These are phyloP conservation scores for Spea bombifrons DNA, from an alignment of 2,113 vertebrate genomes.

Conservation along the genomic window DNA sequence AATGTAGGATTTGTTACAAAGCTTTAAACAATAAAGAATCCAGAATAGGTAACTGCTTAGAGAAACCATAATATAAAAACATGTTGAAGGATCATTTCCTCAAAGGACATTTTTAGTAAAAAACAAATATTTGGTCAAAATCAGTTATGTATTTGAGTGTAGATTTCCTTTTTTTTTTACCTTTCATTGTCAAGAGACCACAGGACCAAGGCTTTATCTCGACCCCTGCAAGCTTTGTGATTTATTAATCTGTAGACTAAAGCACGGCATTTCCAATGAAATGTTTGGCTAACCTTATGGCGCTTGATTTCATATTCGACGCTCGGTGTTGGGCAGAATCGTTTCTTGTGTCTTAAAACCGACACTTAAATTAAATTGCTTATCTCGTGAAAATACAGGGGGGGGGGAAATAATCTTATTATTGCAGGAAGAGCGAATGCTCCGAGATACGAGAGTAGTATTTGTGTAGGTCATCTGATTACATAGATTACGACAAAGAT, in stretches of 20 bases:
- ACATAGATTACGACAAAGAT: conserved; percentile 25
- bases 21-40: too few species aligned
- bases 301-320: conserved; percentile 39
- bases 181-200: background rate
- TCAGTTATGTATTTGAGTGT: too few species aligned
- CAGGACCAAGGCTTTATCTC: conserved; percentile 22
- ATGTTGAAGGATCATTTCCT: too few species aligned
- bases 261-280: conserved; percentile 39
- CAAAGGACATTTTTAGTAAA: too few species aligned
- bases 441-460: conserved; percentile 2
- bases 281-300: conserved; percentile 39
- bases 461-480: conserved; percentile 45
- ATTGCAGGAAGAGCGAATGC: conserved; percentile 17
- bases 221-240: conserved; percentile 3
- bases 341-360: conserved; percentile 43
- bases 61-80: too few species aligned
- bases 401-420: conserved; percentile 32
- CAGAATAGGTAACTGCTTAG: too few species aligned
- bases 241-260: conserved; percentile 31
- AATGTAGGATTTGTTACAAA: too few species aligned
- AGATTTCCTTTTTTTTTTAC: too few species aligned
- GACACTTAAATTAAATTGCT: conserved; percentile 45
- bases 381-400: conserved; percentile 26
- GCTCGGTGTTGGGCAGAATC: conserved; percentile 28
- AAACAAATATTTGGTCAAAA: too few species aligned